Conservation (phyloP, 1,140 invertebrate genomes). For the Ostrea edulis region DNA sequence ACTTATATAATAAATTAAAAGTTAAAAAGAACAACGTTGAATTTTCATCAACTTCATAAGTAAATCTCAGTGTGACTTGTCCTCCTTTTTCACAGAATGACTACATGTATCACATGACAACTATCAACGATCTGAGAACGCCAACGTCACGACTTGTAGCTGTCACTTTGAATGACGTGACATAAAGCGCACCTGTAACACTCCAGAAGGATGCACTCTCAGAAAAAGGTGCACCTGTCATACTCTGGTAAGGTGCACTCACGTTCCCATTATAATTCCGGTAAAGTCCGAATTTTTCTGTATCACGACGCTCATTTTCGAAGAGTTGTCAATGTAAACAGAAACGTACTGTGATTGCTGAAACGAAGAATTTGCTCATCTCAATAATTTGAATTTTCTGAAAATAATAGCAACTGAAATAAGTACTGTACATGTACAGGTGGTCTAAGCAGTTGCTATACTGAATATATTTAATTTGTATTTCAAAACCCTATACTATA, state of each 20-base stretch:
- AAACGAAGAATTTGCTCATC: background rate
- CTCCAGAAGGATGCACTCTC: background rate
- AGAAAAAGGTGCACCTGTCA: background rate
- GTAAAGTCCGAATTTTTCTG: slow-evolving; percentile 15
- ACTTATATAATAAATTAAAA: slow-evolving; percentile 4
- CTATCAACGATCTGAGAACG: background rate
- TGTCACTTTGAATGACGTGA: background rate
- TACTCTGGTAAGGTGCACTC: background rate
- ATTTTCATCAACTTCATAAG: background rate
- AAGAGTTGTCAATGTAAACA: background rate
- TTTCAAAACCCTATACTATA: no score
- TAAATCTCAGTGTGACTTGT: background rate
- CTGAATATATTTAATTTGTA: no score
- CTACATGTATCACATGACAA: background rate
- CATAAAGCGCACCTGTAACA: background rate
- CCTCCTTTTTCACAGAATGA: background rate
- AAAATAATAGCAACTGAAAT: no score
- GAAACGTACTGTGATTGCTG: slow-evolving; percentile 27
- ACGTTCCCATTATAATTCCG: slow-evolving; percentile 10
- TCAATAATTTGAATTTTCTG: no score
- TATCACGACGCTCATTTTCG: background rate
- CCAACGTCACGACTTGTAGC: background rate
- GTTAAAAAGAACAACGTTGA: slow-evolving; percentile 14
- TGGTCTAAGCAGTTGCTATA: no score
- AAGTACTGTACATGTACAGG: no score